Evolutionary conservation across 2,113 vertebrate species (phyloP), one percentile per base, ranked within the genome.

Genomic region (Cathartes aura): DNA sequence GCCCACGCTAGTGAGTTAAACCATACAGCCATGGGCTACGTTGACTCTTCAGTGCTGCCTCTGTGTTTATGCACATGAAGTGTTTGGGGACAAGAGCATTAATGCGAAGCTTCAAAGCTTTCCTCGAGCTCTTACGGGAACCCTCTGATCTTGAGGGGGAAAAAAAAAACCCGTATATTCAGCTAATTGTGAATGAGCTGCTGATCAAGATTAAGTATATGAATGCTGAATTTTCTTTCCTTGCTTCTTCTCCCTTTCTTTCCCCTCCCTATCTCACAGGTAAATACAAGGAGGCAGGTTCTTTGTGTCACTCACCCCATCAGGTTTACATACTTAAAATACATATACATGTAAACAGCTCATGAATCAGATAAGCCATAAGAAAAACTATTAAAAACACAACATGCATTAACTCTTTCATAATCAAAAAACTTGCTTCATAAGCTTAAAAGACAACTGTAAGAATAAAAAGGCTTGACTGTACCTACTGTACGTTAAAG

Each of bases 1-100:
- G 27, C 21, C 67, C 22, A 1, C 1, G 0, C 11, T 3, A 5
- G 1, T 0, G 2, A 18, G 15, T 18, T n/a, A 59, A 64, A 17
- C 21, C 52, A 1, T 2, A 11, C 11, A 6, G 18, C 14, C 34
- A 4, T 1, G 0, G 32, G 56, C 50, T 13, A 32, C 34, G 0
- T 1, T 4, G 26, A 5, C 19, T 7, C 21, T 8, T 5, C 21
- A 11, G 43, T 1, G 8, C 58, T 59, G 50, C 13, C n/a, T 56
- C 16, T 7, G 5, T 17, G 50, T 10, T 52, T 34, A 11, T 11
- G 9, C 12, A n/a, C 16, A 6, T 6, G 5, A 55, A 23, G 10
- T 1, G 4, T 66, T 11, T 66, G 36, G 27, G 34, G 34, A 82
- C 2, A 0, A 23, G 1, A 80, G 48, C 58, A 27, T 3, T 34